Conservation (phyloP, 2,113 vertebrate species). For the Passer domesticus region DNA sequence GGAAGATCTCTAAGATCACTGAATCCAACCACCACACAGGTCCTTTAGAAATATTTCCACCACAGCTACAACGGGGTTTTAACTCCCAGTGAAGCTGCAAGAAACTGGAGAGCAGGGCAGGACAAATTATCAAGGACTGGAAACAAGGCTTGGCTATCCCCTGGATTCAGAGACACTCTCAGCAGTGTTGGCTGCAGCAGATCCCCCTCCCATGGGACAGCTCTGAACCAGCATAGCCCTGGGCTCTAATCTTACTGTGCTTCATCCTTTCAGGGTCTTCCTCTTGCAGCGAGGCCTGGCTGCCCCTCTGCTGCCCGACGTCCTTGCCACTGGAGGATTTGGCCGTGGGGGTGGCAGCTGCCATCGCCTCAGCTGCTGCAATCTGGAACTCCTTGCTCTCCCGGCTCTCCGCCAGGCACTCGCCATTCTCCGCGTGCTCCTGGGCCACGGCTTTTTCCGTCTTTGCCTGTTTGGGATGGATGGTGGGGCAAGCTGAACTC, state of each 20-base stretch:
- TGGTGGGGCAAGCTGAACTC: constrained; percentile 78
- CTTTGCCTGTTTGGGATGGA: constrained; percentile 90
- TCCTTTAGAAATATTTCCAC: not conserved
- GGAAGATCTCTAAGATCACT: not conserved
- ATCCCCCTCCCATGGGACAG: accelerated
- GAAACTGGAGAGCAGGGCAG: not conserved
- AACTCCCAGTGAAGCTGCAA: not conserved
- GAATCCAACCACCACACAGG: not conserved
- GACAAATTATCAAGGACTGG: not conserved
- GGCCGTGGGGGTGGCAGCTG: constrained; percentile 36
- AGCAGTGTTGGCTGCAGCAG: not conserved
- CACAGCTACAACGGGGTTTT: not conserved
- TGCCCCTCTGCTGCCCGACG: constrained; percentile 55
- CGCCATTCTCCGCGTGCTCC: constrained; percentile 84
- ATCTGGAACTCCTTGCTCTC: constrained; percentile 78
- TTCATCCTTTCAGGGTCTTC: constrained; percentile 92
- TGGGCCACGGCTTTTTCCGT: constrained; percentile 75
- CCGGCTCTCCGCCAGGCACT: constrained; percentile 69
- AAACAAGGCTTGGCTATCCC: not conserved
- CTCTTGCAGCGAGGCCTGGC: constrained; percentile 76
- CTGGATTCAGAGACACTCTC: not conserved
- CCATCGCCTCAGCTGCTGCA: constrained; percentile 56
- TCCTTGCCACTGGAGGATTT: constrained; percentile 74
- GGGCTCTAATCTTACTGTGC: constrained; percentile 89
- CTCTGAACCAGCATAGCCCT: not conserved